A percentile compares a stretch with the other conserved stretches of the same genome.
Evolutionary conservation across 2,888 invertebrate species (phyloP).

Genomic region (Ethmia dodecea): DNA sequence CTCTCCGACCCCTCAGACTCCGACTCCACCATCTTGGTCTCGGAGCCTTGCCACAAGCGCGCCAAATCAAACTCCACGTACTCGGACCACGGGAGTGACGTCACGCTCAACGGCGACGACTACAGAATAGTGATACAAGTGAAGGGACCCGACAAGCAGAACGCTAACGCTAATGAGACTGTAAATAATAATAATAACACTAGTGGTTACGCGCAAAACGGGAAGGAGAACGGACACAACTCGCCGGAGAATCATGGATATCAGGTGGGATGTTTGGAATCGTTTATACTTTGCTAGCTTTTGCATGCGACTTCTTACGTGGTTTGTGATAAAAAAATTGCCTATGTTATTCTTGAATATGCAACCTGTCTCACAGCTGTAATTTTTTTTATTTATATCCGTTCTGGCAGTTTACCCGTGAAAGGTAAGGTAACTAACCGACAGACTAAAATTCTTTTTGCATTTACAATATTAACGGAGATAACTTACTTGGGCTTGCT

Average conservation of each 20-base stretch:
- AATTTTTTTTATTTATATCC: no score
- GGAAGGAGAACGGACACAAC: constrained; percentile 63
- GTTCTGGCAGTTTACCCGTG: no score
- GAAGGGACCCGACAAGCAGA: constrained; percentile 62
- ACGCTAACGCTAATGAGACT: constrained; percentile 49
- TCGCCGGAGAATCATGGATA: constrained; percentile 79
- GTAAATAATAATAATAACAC: constrained; percentile 59
- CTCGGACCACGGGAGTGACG: constrained; percentile 78
- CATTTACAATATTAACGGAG: no score
- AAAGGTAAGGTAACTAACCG: no score
- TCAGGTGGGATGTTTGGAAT: constrained; percentile 67
- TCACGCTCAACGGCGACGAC: constrained; percentile 71
- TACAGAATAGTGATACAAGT: constrained; percentile 91
- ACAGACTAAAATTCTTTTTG: no score
- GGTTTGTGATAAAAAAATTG: no score
- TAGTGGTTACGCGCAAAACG: constrained; percentile 64
- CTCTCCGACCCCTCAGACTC: constrained; percentile 93
- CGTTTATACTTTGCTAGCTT: no score
- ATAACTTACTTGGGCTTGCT: no score
- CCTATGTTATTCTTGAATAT: no score
- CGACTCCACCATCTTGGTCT: constrained; percentile 91
- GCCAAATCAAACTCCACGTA: constrained; percentile 65
- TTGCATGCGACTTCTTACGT: neutral
- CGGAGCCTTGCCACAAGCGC: constrained; percentile 83
- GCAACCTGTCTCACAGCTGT: no score